Evolutionary conservation across 2,797 vertebrate species (phyloP), one percentile per base, ranked within the genome.

Genomic region (Tarsius wallacei): DNA sequence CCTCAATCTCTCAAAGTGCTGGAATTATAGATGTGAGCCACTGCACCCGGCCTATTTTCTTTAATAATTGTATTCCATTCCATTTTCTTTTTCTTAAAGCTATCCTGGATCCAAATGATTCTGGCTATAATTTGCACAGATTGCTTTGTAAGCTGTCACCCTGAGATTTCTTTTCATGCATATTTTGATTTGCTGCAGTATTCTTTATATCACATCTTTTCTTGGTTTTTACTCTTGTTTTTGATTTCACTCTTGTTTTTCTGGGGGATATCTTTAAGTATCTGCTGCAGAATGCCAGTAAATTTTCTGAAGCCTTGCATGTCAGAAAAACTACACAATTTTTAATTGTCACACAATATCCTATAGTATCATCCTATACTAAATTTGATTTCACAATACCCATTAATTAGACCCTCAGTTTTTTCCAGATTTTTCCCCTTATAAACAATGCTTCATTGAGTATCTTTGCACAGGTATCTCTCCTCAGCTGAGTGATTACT

Each of bases 131-230:
- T 51, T 81, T 77, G 64, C 13, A 96, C 33, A 81, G 16, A 47
- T 64, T 22, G 0, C 55, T 86, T 74, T 93, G 61, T 81, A 66
- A 26, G 21, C 21, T 80, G 21, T 85, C 33, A 59, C 66, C 26
- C n/a, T 89, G n/a, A 8, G 28, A 59, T 83, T 90, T 92, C 55
- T 73, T 93, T 94, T 86, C 22, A n/a, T 77, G 47, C 26, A 42
- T 71, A 82, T 87, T 84, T 89, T 94, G 31, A 2, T 73, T 86
- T 82, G 31, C 77, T 61, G 3, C 63, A 21, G 28, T n/a, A 19
- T 89, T 94, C 59, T 76, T 85, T 77, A 17, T 76, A 19, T 86
- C 22, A 68, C 12, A 70, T 28, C 31, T 89, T 86, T 53, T 92
- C 14, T 74, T 94, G 13, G 4, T 87, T 91, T 89, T 87, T 15